phyloP scores from a whole-genome alignment of 2,888 invertebrate species.

The Frankliniella intonsa region DNA sequence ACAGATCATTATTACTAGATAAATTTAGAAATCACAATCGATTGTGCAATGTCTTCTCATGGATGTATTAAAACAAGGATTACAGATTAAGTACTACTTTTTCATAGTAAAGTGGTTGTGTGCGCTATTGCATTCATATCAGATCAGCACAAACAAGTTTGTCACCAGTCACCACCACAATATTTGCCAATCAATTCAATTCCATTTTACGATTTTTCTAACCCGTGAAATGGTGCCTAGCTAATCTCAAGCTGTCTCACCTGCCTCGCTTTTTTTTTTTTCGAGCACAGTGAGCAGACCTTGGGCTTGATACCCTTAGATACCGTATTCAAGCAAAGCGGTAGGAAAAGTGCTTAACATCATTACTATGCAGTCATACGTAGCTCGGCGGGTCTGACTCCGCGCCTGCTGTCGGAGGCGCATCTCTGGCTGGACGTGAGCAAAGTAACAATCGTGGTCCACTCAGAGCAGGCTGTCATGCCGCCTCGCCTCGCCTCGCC shows the following conservation, averaged over 20 bases:
- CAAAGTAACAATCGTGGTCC: background rate
- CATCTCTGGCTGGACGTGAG: background rate
- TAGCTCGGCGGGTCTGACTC: too few relatives aligned
- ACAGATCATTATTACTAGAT: background rate
- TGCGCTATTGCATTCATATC: background rate
- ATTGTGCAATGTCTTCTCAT: background rate
- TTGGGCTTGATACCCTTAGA: background rate
- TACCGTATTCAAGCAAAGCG: too few relatives aligned
- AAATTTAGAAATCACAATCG: conserved; percentile 13
- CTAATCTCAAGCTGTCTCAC: background rate
- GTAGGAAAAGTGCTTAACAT: too few relatives aligned
- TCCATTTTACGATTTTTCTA: background rate
- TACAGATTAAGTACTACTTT: background rate
- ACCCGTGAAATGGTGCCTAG: background rate
- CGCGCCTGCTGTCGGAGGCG: background rate
- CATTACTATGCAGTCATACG: too few relatives aligned
- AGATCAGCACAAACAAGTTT: background rate
- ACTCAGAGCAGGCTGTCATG: background rate
- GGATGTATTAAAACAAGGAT: background rate
- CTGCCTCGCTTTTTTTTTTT: background rate
- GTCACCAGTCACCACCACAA: background rate
- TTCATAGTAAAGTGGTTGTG: background rate
- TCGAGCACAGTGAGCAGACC: background rate
- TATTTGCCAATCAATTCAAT: background rate
- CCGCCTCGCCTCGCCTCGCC: background rate